Base-by-base conservation (phyloP, 2,797 vertebrate genomes). In the Cephalopachus bancanus region DNA sequence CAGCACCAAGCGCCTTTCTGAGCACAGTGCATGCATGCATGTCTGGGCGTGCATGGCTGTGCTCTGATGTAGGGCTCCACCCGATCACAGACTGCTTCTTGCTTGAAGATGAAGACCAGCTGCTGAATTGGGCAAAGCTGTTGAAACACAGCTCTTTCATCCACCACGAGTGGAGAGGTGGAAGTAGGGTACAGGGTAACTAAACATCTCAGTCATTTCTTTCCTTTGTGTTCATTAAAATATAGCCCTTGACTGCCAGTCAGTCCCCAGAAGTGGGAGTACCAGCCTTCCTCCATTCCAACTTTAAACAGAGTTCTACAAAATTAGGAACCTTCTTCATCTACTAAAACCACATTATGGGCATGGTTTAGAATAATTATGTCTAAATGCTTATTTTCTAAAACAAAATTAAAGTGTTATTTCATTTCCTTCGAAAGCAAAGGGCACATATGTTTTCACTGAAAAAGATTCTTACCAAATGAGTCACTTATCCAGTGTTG, bases 351-450 rank as follows among this genome's bases (percentile, higher is more conserved):
- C 28, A 9, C 44, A 2, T 7, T 22, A 4, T 83, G 30, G 83
- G 65, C 81, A 78, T 89, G 28, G 92, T 93, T 6, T 60, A 69
- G 81, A 81, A n/a, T 26, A 69, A 7, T 92, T 26, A 2, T 7
- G 28, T 81, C 88, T 67, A 89, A 89, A 94, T 93, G 28, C 51
- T 94, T 76, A 49, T 60, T 96, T 97, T 95, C 79, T 92, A 49
- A 96, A 96, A 79, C 10, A 87, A 94, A 89, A 96, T 65, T 91
- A 51, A 93, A 91, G 33, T 79, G 33, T 97, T 97, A 65, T 79
- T 98, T 76, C 51, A 15, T 97, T 97, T 98, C 90, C 96, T 97
- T 98, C 71, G 60, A 97, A 98, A 98, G 95, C 2, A 0, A 76
- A 90, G 67, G 74, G 83, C 85, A 83, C 93, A 16, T 5, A 0